Evolutionary conservation across 2,888 invertebrate genomes (phyloP).

Genomic region (Syrista parreyssii): DNA sequence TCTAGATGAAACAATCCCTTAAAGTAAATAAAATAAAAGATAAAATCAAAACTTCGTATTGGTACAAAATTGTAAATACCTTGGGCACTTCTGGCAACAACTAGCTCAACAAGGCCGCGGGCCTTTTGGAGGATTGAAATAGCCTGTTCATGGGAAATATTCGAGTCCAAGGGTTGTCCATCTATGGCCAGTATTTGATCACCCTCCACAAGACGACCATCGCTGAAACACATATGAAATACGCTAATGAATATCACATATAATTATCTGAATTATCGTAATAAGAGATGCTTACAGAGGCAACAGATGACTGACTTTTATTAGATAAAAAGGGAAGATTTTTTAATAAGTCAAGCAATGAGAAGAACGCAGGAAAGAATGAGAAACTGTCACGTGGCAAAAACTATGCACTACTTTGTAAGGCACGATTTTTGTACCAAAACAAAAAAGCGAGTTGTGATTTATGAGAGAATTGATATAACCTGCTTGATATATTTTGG

Average conservation of each 20-base stretch:
- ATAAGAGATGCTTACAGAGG: too few relatives aligned
- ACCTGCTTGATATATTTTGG: too few relatives aligned
- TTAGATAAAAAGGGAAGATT: not conserved
- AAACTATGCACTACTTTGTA: too few relatives aligned
- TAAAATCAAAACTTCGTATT: not conserved
- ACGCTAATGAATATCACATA: too few relatives aligned
- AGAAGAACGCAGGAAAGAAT: too few relatives aligned
- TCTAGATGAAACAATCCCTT: not conserved
- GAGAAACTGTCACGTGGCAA: too few relatives aligned
- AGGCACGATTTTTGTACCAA: too few relatives aligned
- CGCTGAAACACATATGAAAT: slow-evolving; percentile 65
- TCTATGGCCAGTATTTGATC: slow-evolving; percentile 89
- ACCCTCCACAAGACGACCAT: slow-evolving; percentile 78
- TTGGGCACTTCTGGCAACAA: slow-evolving; percentile 72
- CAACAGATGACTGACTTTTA: too few relatives aligned
- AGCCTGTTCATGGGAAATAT: slow-evolving; percentile 87
- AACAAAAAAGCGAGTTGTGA: too few relatives aligned
- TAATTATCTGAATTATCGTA: too few relatives aligned
- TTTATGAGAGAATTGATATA: too few relatives aligned
- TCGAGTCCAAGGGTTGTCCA: slow-evolving; percentile 80
- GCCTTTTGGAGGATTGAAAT: slow-evolving; percentile 81
- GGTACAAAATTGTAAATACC: slow-evolving; percentile 47
- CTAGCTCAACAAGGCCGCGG: slow-evolving; percentile 76
- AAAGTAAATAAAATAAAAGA: not conserved
- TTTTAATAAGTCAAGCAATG: not conserved